phyloP scores from a whole-genome alignment of 35 echinoderm and acorn worm species.

The Holothuria glaberrima region DNA sequence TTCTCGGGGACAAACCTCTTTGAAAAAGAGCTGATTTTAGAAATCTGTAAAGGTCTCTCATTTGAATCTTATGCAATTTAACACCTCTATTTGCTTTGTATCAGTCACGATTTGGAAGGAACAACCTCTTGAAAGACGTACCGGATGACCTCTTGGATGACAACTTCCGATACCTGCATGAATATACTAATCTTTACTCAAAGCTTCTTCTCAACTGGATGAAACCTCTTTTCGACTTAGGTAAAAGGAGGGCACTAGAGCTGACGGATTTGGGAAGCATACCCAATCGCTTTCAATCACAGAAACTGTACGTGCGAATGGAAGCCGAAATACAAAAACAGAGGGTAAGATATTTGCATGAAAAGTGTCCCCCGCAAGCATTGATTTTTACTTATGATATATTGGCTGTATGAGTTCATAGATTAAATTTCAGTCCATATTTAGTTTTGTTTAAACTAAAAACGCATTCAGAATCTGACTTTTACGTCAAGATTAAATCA shows the following conservation, averaged over 20 bases:
- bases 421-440: too few species aligned
- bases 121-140: slow-evolving; percentile 32
- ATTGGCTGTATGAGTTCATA: too few species aligned
- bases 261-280: slow-evolving; percentile 20
- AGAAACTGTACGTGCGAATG: not conserved
- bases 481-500: too few species aligned
- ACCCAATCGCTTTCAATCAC: slow-evolving; percentile 3
- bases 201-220: slow-evolving; percentile 3
- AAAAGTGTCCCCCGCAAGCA: not conserved
- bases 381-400: not conserved
- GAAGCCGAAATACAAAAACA: slow-evolving; percentile 37
- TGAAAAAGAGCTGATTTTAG: too few species aligned
- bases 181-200: slow-evolving; percentile 18
- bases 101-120: slow-evolving; percentile 34
- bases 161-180: slow-evolving; percentile 2
- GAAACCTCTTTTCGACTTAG: not conserved
- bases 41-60: too few species aligned
- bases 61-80: too few species aligned
- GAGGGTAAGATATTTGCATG: slow-evolving; percentile 5
- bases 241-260: slow-evolving; percentile 30
- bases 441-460: too few species aligned
- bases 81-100: too few species aligned
- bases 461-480: too few species aligned
- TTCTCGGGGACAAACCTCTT: too few species aligned
- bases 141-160: slow-evolving; percentile 33